Evolutionary conservation across 53 echinoderm and acorn worm genomes (phyloP), one percentile per base, ranked within the genome.

Genomic region (Zoroaster sp.): DNA sequence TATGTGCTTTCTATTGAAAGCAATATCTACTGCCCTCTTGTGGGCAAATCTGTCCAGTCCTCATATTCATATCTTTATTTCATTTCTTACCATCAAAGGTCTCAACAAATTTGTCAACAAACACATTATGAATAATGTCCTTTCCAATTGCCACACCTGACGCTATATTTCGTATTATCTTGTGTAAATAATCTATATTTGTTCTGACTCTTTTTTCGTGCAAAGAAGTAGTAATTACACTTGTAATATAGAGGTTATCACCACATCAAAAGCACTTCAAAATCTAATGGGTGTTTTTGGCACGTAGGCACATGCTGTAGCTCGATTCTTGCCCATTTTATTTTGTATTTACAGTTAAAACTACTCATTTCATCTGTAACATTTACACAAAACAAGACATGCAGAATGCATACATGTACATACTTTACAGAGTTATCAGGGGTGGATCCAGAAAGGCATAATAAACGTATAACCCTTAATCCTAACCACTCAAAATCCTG

Each of bases 11-110:
- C n/a, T n/a, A n/a, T n/a, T 5, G 32, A 25, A 4, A 45, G 3
- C 33, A 11, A 20, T 66, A 66, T 81, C 81, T 81, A 66, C 81
- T 66, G 81, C 81, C 81, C 66, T 81, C 81, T 20, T 66, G 66
- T 67, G 81, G 35, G 23, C 12, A 40, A 31, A 66, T 66, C 41
- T 66, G 66, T 30, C 67, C 66, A 66, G 81, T 34, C 20, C 40
- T 37, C 11, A 59, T 59, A 59, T 25, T 59, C 28, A 59, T 28
- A 28, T 59, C 63, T 25, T n/a, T n/a, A n/a, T n/a, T n/a, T n/a
- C n/a, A n/a, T n/a, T n/a, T n/a, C n/a, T n/a, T n/a, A n/a, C 7
- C 63, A 59, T 28, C 63, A 4, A 11, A 59, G 30, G 63, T 25
- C 23, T 21, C 63, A 21, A 59, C 25, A 25, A 28, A 28, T 28